A percentile compares a stretch with the other conserved stretches of the same genome.
These are phyloP conservation scores for Lepus townsendii DNA, from an alignment of 2,797 vertebrate species.

Conservation along the genomic window DNA sequence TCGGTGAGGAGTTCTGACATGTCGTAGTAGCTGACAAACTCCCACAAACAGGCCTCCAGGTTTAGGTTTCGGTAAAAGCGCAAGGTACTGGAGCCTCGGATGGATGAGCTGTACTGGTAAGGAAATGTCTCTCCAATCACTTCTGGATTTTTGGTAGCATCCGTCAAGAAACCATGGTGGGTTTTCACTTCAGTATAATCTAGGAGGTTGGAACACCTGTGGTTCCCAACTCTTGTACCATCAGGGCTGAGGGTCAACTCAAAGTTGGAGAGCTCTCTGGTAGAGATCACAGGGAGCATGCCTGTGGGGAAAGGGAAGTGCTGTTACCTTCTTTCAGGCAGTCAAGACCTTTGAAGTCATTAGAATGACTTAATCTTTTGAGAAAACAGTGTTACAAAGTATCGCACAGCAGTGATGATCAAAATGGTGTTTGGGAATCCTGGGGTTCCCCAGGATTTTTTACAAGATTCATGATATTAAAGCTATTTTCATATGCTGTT, in stretches of 20 bases:
- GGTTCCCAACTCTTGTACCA: conserved; percentile 94
- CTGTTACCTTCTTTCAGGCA: background rate
- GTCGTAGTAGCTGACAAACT: conserved; percentile 96
- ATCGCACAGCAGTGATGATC: background rate
- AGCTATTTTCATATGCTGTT: background rate
- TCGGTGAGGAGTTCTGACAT: conserved; percentile 97
- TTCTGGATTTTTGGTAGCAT: conserved; percentile 89
- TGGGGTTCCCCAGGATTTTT: background rate
- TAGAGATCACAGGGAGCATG: conserved; percentile 96
- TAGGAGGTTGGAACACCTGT: conserved; percentile 96
- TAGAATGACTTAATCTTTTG: background rate
- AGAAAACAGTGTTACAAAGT: background rate
- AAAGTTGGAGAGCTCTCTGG: conserved; percentile 95
- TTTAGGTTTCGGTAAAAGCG: conserved; percentile 96
- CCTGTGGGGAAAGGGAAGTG: conserved; percentile 87
- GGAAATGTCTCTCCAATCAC: conserved; percentile 91
- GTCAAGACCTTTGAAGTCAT: background rate
- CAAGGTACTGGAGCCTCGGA: conserved; percentile 92
- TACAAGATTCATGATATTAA: background rate
- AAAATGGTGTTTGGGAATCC: background rate
- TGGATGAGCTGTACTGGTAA: conserved; percentile 92
- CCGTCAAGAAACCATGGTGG: conserved; percentile 94
- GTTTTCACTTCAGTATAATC: conserved; percentile 95
- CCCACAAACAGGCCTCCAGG: conserved; percentile 96
- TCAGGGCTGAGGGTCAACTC: conserved; percentile 96